Conservation (phyloP, 2,797 vertebrate genomes). For the Gambusia yucatana region DNA sequence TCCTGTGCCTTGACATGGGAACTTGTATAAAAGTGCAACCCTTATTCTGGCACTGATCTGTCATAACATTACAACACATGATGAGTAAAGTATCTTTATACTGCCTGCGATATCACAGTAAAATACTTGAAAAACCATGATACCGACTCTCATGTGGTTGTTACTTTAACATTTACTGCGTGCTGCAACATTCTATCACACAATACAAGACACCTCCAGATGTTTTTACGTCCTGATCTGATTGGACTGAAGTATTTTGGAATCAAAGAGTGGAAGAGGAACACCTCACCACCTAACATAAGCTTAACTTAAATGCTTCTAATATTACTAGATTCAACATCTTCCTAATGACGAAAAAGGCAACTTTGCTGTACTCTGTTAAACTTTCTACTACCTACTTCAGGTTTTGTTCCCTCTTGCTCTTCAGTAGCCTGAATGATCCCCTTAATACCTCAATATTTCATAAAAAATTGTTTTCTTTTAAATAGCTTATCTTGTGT, state of each 20-base stretch:
- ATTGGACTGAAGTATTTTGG: background rate
- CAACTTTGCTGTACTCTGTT: background rate
- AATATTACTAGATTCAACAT: background rate
- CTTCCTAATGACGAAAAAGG: background rate
- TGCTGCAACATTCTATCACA: background rate
- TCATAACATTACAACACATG: background rate
- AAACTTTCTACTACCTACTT: background rate
- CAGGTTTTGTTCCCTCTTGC: background rate
- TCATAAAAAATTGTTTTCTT: background rate
- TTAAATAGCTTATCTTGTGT: background rate
- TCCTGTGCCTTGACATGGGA: slow-evolving; percentile 47
- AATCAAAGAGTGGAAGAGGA: background rate
- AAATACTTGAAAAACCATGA: background rate
- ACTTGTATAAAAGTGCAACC: slow-evolving; percentile 54
- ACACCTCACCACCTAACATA: background rate
- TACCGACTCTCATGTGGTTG: background rate
- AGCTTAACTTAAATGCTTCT: background rate
- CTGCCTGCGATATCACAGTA: background rate
- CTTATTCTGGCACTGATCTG: slow-evolving; percentile 10
- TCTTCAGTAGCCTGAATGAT: background rate
- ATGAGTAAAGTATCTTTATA: background rate
- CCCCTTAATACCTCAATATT: background rate
- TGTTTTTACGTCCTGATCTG: background rate
- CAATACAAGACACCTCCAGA: background rate
- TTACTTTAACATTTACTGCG: background rate